These are phyloP conservation scores for Drosophila virilis DNA, from an alignment of 1,140 invertebrate genomes.

Conservation along the genomic window DNA sequence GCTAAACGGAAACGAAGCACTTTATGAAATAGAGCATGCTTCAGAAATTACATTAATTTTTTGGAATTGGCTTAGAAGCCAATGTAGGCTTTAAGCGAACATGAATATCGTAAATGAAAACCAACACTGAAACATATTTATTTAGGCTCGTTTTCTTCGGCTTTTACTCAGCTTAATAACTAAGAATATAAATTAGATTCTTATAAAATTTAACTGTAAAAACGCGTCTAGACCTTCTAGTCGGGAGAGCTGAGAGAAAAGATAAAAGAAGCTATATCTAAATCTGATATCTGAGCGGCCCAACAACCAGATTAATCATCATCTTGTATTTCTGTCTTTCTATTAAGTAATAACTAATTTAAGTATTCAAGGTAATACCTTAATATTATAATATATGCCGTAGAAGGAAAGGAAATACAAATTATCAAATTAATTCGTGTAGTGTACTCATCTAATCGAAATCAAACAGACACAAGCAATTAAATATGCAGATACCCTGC, in stretches of 20 bases:
- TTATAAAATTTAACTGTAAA: too few species aligned
- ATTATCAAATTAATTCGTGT: neutral
- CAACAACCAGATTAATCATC: too few species aligned
- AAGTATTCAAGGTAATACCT: too few species aligned
- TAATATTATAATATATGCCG: too few species aligned
- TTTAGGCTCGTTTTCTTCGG: neutral
- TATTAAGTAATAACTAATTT: too few species aligned
- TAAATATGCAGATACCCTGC: slow-evolving; percentile 66
- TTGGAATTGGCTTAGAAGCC: neutral
- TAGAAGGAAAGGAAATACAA: neutral
- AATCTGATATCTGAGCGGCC: too few species aligned
- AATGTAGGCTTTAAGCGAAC: slow-evolving; percentile 14
- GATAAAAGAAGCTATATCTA: too few species aligned
- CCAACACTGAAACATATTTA: slow-evolving; percentile 12
- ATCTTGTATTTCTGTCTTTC: too few species aligned
- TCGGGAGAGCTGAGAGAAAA: too few species aligned
- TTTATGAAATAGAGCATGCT: slow-evolving; percentile 1
- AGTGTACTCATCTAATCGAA: slow-evolving; percentile 24
- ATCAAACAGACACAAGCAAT: slow-evolving; percentile 53
- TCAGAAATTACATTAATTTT: neutral
- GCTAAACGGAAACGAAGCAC: neutral
- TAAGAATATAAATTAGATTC: neutral
- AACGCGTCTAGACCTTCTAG: too few species aligned
- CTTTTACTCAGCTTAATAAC: neutral
- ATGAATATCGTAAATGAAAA: slow-evolving; percentile 19